These are phyloP conservation scores for Arvicanthis niloticus DNA, from an alignment of 2,113 vertebrate genomes.

Conservation along the genomic window DNA sequence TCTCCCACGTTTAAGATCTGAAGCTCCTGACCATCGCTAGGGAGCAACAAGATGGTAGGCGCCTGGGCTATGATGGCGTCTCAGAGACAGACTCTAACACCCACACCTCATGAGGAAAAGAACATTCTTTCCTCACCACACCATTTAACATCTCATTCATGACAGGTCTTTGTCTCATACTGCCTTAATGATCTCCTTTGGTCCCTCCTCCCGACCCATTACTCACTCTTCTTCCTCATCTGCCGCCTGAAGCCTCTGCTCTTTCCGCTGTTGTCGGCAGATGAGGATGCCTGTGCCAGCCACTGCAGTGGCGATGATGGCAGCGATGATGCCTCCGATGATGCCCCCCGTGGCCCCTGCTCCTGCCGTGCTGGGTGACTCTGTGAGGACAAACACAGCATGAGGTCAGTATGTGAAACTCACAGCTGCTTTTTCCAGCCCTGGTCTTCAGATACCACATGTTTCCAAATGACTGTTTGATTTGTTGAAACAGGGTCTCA, in stretches of 20 bases:
- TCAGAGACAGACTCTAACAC: not conserved
- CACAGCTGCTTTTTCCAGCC: not conserved
- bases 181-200: not conserved
- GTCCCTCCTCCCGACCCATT: not conserved
- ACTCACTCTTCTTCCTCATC: slow-evolving; percentile 89
- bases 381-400: slow-evolving; percentile 76
- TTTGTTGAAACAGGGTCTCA: not conserved
- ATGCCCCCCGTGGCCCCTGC: slow-evolving; percentile 89
- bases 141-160: not conserved
- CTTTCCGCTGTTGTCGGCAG: slow-evolving; percentile 86
- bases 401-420: not conserved
- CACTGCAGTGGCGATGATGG: slow-evolving; percentile 89
- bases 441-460: not conserved
- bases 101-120: not conserved
- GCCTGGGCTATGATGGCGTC: not conserved
- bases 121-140: not conserved
- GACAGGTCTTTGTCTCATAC: not conserved
- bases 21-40: not conserved
- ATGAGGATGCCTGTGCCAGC: slow-evolving; percentile 87
- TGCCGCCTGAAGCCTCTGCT: slow-evolving; percentile 73
- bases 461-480: not conserved
- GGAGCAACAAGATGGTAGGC: not conserved
- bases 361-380: slow-evolving; percentile 77
- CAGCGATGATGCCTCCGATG: slow-evolving; percentile 91
- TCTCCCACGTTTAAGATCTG: not conserved